Percentiles rank a stretch among this genome's conserved stretches.
phyloP scores from a whole-genome alignment of 1,140 invertebrate genomes.

The Acromyrmex heyeri region DNA sequence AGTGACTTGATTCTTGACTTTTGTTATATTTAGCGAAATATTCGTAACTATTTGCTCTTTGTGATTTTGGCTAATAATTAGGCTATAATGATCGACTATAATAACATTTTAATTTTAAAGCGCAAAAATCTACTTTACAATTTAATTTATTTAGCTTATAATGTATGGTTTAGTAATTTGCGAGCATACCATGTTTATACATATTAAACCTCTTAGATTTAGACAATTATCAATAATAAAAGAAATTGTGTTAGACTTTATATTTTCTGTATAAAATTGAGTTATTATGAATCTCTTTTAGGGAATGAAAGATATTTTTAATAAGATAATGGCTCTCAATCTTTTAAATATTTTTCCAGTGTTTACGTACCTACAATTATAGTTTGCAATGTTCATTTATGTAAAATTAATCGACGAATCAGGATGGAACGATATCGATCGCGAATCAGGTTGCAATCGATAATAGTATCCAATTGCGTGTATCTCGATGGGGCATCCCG shows the following conservation, averaged over 20 bases:
- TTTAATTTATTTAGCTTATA: background rate
- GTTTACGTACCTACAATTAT: background rate
- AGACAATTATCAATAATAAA: background rate
- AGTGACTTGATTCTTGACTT: slow-evolving; percentile 1
- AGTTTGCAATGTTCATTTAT: background rate
- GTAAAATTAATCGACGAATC: slow-evolving; percentile 4
- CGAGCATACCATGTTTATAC: background rate
- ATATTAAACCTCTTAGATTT: background rate
- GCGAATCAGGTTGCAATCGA: slow-evolving; percentile 7
- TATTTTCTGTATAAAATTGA: background rate
- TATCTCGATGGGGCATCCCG: slow-evolving; percentile 52
- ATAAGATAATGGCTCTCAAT: background rate
- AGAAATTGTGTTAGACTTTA: background rate
- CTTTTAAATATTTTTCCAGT: background rate
- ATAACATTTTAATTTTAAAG: background rate
- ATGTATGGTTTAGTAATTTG: background rate
- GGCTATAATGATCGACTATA: background rate
- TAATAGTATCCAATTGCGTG: slow-evolving; percentile 37
- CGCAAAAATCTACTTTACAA: background rate
- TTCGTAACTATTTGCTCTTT: background rate
- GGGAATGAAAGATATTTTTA: background rate
- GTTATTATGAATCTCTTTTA: background rate
- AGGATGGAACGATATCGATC: slow-evolving; percentile 11
- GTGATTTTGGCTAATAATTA: background rate
- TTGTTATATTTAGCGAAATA: slow-evolving; percentile 6